Conservation (phyloP, 1,140 invertebrate genomes). For the Drosophila kikkawai region DNA sequence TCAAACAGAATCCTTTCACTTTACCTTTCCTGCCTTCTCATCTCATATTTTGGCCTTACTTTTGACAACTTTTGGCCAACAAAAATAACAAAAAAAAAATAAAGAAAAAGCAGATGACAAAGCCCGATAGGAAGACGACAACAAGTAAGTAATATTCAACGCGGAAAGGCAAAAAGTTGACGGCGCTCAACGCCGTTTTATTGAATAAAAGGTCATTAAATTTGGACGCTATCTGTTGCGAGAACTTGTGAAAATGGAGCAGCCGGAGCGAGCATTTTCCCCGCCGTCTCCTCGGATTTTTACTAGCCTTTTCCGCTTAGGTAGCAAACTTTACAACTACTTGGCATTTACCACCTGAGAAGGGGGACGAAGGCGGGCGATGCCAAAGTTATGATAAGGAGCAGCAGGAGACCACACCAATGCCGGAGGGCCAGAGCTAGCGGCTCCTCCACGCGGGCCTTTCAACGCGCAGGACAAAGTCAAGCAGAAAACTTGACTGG, state of each 20-base stretch:
- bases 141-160: constrained; percentile 21
- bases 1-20: constrained; percentile 32
- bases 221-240: constrained; percentile 80
- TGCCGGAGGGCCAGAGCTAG: constrained; percentile 12
- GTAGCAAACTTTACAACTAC: constrained; percentile 79
- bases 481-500: constrained; percentile 77
- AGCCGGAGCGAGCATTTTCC: constrained; percentile 44
- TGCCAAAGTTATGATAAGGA: constrained; percentile 82
- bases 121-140: constrained; percentile 25
- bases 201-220: constrained; percentile 84
- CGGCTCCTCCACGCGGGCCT: constrained; percentile 38
- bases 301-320: constrained; percentile 79
- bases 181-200: constrained; percentile 69
- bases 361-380: constrained; percentile 27
- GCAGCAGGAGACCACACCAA: constrained; percentile 41
- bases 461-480: constrained; percentile 70
- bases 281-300: constrained; percentile 46
- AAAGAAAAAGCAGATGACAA: constrained; percentile 26
- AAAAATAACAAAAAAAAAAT: constrained; percentile 9
- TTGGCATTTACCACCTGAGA: constrained; percentile 76
- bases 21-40: constrained; percentile 12
- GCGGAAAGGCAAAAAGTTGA: constrained; percentile 29
- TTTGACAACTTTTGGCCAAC: constrained; percentile 37
- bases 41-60: constrained; percentile 30
- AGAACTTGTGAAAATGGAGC: constrained; percentile 75